A percentile compares a stretch with the other conserved stretches of the same genome.
Conservation (phyloP, 2,888 invertebrate genomes). For the Pseudoips prasinana region DNA sequence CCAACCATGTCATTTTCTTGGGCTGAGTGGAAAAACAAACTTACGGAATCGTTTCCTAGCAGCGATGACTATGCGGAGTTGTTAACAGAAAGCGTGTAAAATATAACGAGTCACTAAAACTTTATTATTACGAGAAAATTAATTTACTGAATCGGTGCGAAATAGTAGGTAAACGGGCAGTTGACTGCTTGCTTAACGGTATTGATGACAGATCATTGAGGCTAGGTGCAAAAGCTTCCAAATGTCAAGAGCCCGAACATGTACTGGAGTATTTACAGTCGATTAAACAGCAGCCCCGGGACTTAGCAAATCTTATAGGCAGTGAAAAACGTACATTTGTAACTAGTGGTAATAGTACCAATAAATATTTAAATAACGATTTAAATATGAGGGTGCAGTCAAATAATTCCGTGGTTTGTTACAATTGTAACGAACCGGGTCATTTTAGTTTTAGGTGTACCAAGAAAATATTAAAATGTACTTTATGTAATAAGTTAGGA, state of each 20-base stretch:
- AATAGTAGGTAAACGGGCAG: conserved; percentile 11
- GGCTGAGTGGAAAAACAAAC: conserved; percentile 14
- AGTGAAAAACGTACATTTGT: background rate
- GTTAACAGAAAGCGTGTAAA: conserved; percentile 7
- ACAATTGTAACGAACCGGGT: conserved; percentile 6
- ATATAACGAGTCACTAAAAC: conserved; percentile 15
- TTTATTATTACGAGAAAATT: conserved; percentile 19
- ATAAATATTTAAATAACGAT: background rate
- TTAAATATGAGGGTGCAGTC: background rate
- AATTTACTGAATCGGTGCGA: conserved; percentile 15
- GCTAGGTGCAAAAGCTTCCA: conserved; percentile 2
- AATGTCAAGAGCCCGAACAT: background rate
- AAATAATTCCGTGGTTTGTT: background rate
- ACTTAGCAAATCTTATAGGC: background rate
- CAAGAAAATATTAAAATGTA: conserved; percentile 7
- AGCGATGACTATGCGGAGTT: conserved; percentile 4
- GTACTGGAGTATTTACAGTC: conserved; percentile 7
- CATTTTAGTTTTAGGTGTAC: conserved; percentile 8
- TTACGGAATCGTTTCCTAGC: background rate
- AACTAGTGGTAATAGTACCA: background rate
- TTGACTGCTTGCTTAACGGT: conserved; percentile 14
- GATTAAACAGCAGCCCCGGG: conserved; percentile 2
- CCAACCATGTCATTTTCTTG: conserved; percentile 12
- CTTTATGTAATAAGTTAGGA: conserved; percentile 6
- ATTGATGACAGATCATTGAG: conserved; percentile 9